Percentiles rank a stretch among this genome's conserved stretches.
phyloP scores from a whole-genome alignment of 1,140 invertebrate genomes.

The Trypoxylus dichotomus region DNA sequence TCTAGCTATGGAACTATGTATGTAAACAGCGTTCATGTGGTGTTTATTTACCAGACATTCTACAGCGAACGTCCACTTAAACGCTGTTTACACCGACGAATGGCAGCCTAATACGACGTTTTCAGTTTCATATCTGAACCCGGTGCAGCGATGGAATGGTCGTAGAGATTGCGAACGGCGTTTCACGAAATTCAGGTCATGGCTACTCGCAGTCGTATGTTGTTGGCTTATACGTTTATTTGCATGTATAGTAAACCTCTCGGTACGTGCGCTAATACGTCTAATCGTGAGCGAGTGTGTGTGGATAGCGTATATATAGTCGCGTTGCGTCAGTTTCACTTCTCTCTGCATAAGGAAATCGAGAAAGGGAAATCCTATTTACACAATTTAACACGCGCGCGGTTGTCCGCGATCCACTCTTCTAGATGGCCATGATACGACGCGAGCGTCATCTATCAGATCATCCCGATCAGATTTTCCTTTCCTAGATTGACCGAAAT shows the following conservation, averaged over 20 bases:
- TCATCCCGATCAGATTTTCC: not conserved
- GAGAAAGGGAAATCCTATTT: conserved; percentile 37
- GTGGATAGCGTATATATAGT: not conserved
- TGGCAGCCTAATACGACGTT: not conserved
- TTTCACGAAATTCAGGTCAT: conserved; percentile 39
- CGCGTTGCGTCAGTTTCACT: conserved; percentile 36
- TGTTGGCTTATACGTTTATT: conserved; percentile 16
- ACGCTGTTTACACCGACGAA: no score
- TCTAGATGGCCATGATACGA: not conserved
- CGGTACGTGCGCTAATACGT: not conserved
- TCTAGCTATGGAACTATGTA: no score
- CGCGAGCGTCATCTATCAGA: not conserved
- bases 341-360: conserved; percentile 37
- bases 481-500: no score
- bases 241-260: conserved; percentile 3
- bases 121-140: conserved; percentile 7
- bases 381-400: not conserved
- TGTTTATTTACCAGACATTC: no score
- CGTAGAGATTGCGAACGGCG: not conserved
- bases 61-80: no score
- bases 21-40: no score
- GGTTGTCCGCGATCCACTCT: not conserved
- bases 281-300: not conserved
- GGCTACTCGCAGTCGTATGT: conserved; percentile 38
- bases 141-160: not conserved